These are phyloP conservation scores for Drosophila sturtevanti DNA, from an alignment of 1,140 invertebrate species.

Conservation along the genomic window DNA sequence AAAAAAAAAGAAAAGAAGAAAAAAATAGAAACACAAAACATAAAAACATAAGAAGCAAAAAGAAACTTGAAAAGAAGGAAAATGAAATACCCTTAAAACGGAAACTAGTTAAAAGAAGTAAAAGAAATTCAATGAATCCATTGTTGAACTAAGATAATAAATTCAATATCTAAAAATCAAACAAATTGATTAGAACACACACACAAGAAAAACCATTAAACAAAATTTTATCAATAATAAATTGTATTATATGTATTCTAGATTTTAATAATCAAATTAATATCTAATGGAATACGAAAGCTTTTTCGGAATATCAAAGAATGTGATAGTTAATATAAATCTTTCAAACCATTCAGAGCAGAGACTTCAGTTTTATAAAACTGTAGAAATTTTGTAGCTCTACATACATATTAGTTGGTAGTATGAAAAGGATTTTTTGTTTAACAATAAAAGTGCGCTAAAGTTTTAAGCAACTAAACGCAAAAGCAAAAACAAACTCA, in stretches of 20 bases:
- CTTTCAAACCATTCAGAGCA: not conserved
- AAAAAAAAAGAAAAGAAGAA: conserved; percentile 42
- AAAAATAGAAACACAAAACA: conserved; percentile 47
- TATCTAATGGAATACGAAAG: no score
- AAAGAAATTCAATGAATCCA: not conserved
- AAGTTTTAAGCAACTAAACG: conserved; percentile 54
- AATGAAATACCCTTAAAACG: conserved; percentile 45
- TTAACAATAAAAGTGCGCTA: conserved; percentile 45
- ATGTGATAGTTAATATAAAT: not conserved
- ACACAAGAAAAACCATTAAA: no score
- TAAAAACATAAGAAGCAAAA: conserved; percentile 41
- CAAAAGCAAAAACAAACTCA: conserved; percentile 6
- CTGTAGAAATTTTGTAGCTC: not conserved
- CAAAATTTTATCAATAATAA: no score
- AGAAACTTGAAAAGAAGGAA: conserved; percentile 24
- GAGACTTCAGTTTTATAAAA: not conserved
- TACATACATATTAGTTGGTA: conserved; percentile 17
- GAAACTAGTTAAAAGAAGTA: not conserved
- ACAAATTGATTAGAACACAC: no score
- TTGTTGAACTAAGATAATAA: not conserved
- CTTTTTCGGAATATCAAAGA: no score
- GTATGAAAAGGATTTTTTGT: conserved; percentile 25
- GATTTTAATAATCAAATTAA: no score
- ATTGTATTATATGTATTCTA: no score
- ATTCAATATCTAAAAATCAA: no score